A percentile compares a stretch with the other conserved stretches of the same genome.
Evolutionary conservation across 2,797 vertebrate genomes (phyloP).

Genomic region (Dendrocincla fuliginosa): DNA sequence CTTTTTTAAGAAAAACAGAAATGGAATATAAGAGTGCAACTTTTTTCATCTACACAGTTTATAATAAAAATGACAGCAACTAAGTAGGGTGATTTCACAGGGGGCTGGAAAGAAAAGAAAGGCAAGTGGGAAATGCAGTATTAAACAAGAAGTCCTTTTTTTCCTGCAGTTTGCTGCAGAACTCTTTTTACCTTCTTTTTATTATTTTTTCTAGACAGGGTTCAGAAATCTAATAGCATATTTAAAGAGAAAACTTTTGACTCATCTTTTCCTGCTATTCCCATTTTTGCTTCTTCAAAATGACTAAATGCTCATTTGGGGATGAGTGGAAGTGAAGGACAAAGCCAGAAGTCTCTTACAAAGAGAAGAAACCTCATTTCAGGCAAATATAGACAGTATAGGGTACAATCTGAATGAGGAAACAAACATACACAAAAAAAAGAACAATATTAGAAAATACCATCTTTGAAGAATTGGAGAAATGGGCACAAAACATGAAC

Average conservation of each 20-base stretch:
- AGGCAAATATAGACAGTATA: neutral
- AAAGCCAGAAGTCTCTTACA: neutral
- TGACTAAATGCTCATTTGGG: neutral
- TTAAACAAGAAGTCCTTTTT: neutral
- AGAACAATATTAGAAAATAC: neutral
- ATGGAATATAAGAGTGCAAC: neutral
- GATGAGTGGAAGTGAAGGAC: neutral
- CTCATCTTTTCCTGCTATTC: neutral
- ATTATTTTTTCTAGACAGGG: neutral
- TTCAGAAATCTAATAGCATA: neutral
- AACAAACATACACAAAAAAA: neutral
- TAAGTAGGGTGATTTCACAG: neutral
- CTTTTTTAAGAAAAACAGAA: neutral
- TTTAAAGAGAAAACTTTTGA: neutral
- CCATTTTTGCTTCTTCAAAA: neutral
- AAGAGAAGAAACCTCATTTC: neutral
- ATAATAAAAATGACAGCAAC: neutral
- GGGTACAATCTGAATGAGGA: neutral
- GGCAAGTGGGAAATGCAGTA: neutral
- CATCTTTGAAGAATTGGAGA: neutral
- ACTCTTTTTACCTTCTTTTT: neutral
- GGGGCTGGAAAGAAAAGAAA: neutral
- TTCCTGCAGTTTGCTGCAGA: neutral
- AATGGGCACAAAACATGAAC: neutral
- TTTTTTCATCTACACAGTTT: neutral